Evolutionary conservation across 1,140 invertebrate genomes (phyloP), one percentile per base, ranked within the genome.

Genomic region (Pollicipes pollicipes): DNA sequence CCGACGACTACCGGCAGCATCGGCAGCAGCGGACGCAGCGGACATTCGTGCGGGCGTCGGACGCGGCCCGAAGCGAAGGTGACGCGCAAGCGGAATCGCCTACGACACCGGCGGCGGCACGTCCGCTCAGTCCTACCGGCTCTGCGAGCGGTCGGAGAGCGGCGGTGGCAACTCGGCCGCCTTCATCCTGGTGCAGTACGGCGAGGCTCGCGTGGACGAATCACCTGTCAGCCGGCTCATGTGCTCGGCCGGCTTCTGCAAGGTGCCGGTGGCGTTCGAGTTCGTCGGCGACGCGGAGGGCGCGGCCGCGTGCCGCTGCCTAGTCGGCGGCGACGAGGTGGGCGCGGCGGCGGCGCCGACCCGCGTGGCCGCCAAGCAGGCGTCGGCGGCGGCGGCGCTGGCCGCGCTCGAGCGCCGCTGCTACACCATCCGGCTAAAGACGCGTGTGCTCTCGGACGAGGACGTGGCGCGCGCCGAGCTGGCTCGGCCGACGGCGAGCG

Each of bases 1-100:
- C 66, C 21, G 16, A 68, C 27, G 73, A 71, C n/a, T 76, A 74
- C 70, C 83, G 86, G 69, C 82, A 86, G 67, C 87, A 84, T 72
- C 82, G 88, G 45, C 85, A 86, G 73, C 82, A 80, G 66, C 89
- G 86, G 75, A 77, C 88, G 17, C 86, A 90, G 76, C 81, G 88
- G 70, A 90, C 88, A 0, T 90, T 91, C 81, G 86, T 91, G 0
- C 80, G 85, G 75, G 90, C 88, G 28, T 89, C 88, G 29, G 87
- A 89, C 76, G 89, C 89, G 29, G 86, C 86, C n/a, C n/a, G 83
- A 83, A 76, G 87, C 88, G 1, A 87, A 86, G 79, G 84, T 85
- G 70, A 87, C 70, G 71, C 64, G 64, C 3, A 27, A 66, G n/a
- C 64, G 45, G 21, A n/a, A 58, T 58, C 45, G 8, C 45, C 2